Conservation (phyloP, 2,888 invertebrate genomes). For the Plagiodera versicolora region DNA sequence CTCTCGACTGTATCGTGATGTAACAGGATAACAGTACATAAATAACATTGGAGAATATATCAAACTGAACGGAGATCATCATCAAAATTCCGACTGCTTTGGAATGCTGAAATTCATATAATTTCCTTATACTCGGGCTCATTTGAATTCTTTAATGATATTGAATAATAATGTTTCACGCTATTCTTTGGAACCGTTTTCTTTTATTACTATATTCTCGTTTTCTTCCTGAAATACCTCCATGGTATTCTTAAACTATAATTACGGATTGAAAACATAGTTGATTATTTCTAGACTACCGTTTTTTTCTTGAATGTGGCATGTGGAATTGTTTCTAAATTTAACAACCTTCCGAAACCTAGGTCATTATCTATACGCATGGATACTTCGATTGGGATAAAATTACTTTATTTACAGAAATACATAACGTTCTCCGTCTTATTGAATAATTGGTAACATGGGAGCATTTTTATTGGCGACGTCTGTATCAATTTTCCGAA, state of each 20-base stretch:
- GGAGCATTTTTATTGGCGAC: not conserved
- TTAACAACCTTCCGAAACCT: not conserved
- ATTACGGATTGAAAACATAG: not conserved
- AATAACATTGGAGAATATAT: conserved; percentile 2
- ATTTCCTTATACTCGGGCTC: conserved; percentile 13
- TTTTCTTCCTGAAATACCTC: conserved; percentile 10
- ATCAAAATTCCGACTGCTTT: conserved; percentile 13
- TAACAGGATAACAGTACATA: conserved; percentile 15
- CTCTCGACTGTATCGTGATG: conserved; percentile 8
- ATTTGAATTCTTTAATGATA: conserved; percentile 15
- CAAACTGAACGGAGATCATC: conserved; percentile 9
- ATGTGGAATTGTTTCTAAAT: not conserved
- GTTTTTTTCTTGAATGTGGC: not conserved
- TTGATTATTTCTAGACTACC: not conserved
- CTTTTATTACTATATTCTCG: conserved; percentile 7
- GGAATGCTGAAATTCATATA: conserved; percentile 19
- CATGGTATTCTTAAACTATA: not conserved
- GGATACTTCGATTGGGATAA: not conserved
- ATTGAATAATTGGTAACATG: not conserved
- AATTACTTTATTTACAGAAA: not conserved
- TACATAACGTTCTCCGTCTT: not conserved
- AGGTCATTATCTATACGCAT: not conserved
- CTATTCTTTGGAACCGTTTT: conserved; percentile 5
- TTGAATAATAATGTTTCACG: conserved; percentile 13
- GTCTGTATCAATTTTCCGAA: too few species aligned